Base-by-base conservation (phyloP, 1,140 invertebrate species). In the Lepidotrigona ventralis region DNA sequence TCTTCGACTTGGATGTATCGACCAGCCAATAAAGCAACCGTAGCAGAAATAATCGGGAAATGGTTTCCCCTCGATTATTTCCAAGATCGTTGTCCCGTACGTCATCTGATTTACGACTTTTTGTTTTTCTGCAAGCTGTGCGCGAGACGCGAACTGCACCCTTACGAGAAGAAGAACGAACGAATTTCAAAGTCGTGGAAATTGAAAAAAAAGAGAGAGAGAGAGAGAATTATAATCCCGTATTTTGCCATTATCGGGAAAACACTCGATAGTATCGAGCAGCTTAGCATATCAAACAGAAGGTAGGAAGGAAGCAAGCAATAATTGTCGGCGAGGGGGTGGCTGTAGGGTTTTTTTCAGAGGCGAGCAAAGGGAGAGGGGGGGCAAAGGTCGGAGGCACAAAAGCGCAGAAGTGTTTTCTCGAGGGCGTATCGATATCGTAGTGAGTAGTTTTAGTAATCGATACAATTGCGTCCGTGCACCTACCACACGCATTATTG, bases 401-500 rank as follows among this genome's bases (percentile, higher is more conserved):
- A 60, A 71, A 79, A 71, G 19, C 33, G 39, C 39, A 46, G 39
- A 46, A 46, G 39, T 46, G 66, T 54, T 78, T 54, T 54, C 68
- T 51, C 54, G 12, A 15, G 29, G 72, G 8, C 26, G 46, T n/a
- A n/a, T 51, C 70, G 66, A 81, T 66, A 73, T 81, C 29, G 9
- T 8, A 56, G 64, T 1, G 80, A 69, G 56, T 33, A 82, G 54
- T 74, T 76, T 73, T 78, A 78, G 29, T 53, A 63, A 29, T 83
- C 81, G 68, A 83, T 29, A 76, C 81, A 64, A 76, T 81, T 76
- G 33, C 39, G 12, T n/a, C 11, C 17, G 15, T 33, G 53, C 68
- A n/a, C 21, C 53, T 71, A 79, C 77, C 77, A 70, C 79, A 85
- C 76, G 73, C 80, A 46, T 76, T 68, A 88, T 88, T 88, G 80